Base-by-base conservation (phyloP, 2,797 vertebrate species). In the Acipenser transmontanus region DNA sequence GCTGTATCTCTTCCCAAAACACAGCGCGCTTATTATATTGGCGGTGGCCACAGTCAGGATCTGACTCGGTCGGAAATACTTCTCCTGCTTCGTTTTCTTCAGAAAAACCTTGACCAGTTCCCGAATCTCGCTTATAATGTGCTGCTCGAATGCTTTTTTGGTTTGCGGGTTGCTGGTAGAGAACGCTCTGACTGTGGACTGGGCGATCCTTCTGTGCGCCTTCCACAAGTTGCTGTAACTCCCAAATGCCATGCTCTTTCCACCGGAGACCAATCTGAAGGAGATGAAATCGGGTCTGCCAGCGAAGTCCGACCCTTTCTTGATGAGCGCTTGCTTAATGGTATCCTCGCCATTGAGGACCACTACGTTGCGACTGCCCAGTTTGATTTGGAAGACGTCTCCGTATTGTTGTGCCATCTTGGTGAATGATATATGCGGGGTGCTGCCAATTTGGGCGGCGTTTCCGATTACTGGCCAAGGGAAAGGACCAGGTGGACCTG, bases 381-480 rank as follows among this genome's bases (percentile, higher is more conserved):
- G 85, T 51, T 89, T 91, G 72, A 99, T 92, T 83, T 92, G 93
- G 79, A 97, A 97, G 1, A 99, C 83, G 49, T 90, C 65, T 8
- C 96, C 97, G 73, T 96, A 99, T 67, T 84, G 90, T 73, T 78
- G 73, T 7, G 90, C 89, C 84, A 98, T 74, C 70, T 89, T 89
- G 54, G 75, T 56, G 48, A 98, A 92, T 6, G 87, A 87, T 61
- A 95, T 70, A 82, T 99, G 95, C 9, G 95, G 93, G 0, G 77
- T 67, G 0, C 11, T 82, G 50, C 95, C 95, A 5, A 98, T 67
- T 7, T 95, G 88, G 6, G 88, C 82, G 0, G 91, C 95, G 82
- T 99, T 99, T 34, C 97, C 97, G 62, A 99, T 82, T 70, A 99
- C 8, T 11, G 97, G 97, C 97, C 95, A 98, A 0, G 91, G 79